phyloP scores from a whole-genome alignment of 1,140 invertebrate species.

The Heliothis subflexa region DNA sequence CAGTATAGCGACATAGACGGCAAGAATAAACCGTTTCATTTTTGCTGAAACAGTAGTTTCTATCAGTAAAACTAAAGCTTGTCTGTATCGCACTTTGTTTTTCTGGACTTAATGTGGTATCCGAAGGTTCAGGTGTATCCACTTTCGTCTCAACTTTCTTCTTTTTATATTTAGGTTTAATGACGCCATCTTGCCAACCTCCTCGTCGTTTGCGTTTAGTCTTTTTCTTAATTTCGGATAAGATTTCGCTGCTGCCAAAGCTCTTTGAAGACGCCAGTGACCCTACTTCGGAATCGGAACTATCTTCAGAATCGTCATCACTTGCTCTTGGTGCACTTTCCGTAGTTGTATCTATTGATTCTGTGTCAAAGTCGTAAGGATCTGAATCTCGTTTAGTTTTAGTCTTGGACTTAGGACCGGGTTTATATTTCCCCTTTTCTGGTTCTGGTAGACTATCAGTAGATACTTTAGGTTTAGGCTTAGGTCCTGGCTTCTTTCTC shows the following conservation, averaged over 20 bases:
- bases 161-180: slow-evolving; percentile 70
- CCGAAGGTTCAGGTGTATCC: slow-evolving; percentile 30
- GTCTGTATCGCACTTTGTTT: slow-evolving; percentile 53
- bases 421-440: slow-evolving; percentile 56
- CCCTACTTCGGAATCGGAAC: slow-evolving; percentile 68
- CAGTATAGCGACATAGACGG: slow-evolving; percentile 87
- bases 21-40: slow-evolving; percentile 82
- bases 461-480: slow-evolving; percentile 59
- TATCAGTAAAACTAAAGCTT: slow-evolving; percentile 73
- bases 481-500: slow-evolving; percentile 60
- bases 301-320: slow-evolving; percentile 58
- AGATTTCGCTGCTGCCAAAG: slow-evolving; percentile 63
- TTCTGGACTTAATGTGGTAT: slow-evolving; percentile 18
- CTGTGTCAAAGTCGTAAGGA: slow-evolving; percentile 74
- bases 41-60: slow-evolving; percentile 76
- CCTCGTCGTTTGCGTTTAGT: slow-evolving; percentile 64
- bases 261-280: slow-evolving; percentile 69
- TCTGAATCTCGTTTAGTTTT: slow-evolving; percentile 64
- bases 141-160: slow-evolving; percentile 62
- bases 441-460: slow-evolving; percentile 26
- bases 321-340: slow-evolving; percentile 41
- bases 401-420: slow-evolving; percentile 74
- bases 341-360: slow-evolving; percentile 66
- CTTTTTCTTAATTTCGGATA: slow-evolving; percentile 68
- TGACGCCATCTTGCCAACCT: slow-evolving; percentile 70